Evolutionary conservation across 2,797 vertebrate genomes (phyloP).

Genomic region (Parambassis ranga): DNA sequence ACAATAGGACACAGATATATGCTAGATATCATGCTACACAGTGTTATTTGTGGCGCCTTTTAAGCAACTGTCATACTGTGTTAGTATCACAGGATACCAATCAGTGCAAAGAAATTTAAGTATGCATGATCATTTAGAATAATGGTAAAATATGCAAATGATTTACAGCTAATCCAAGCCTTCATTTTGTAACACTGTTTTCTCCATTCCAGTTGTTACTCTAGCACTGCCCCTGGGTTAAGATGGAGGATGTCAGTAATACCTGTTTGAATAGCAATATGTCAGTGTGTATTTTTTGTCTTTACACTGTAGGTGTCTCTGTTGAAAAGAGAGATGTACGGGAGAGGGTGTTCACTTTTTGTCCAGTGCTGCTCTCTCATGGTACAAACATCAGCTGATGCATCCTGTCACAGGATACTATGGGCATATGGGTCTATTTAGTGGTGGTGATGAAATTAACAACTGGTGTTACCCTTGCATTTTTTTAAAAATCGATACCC

Average conservation of each 20-base stretch:
- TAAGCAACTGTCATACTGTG: too few relatives aligned
- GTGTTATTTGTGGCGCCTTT: too few relatives aligned
- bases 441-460: slow-evolving; percentile 61
- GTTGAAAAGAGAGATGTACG: slow-evolving; percentile 77
- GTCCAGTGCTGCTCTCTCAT: slow-evolving; percentile 67
- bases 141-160: too few relatives aligned
- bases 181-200: neutral
- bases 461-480: slow-evolving; percentile 20
- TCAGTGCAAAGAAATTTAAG: too few relatives aligned
- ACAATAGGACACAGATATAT: too few relatives aligned
- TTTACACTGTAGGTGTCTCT: slow-evolving; percentile 75
- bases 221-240: neutral
- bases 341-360: slow-evolving; percentile 75
- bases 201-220: slow-evolving; percentile 4
- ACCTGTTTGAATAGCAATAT: slow-evolving; percentile 47
- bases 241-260: slow-evolving; percentile 13
- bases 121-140: too few relatives aligned
- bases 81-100: too few relatives aligned
- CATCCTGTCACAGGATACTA: slow-evolving; percentile 30
- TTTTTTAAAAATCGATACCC: slow-evolving; percentile 18
- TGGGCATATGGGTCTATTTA: slow-evolving; percentile 45
- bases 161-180: too few relatives aligned
- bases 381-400: slow-evolving; percentile 69
- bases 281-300: slow-evolving; percentile 70
- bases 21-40: too few relatives aligned